A percentile compares a stretch with the other conserved stretches of the same genome.
Conservation (phyloP, 2,888 invertebrate genomes). For the Dorcus parallelipipedus region DNA sequence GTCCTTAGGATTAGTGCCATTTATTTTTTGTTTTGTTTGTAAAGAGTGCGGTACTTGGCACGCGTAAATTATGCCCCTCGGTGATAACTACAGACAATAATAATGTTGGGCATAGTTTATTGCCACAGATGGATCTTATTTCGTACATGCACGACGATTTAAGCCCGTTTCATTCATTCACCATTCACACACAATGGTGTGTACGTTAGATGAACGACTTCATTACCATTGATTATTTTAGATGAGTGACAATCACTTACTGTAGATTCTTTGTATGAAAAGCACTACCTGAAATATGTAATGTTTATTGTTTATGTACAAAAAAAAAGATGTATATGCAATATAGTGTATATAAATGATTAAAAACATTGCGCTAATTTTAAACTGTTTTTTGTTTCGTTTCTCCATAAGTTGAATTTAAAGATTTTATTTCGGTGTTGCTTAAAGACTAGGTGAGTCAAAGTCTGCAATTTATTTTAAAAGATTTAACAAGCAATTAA, state of each 20-base stretch:
- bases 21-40: neutral
- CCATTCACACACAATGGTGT: neutral
- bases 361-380: constrained; percentile 17
- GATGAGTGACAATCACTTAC: constrained; percentile 27
- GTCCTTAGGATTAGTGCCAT: neutral
- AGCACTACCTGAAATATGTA: constrained; percentile 18
- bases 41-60: neutral
- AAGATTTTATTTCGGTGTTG: too few relatives aligned
- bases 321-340: constrained; percentile 20
- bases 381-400: neutral
- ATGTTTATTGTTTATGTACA: constrained; percentile 19
- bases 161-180: neutral
- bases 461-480: too few relatives aligned
- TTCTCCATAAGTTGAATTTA: too few relatives aligned
- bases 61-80: neutral
- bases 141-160: constrained; percentile 2
- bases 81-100: neutral
- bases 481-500: too few relatives aligned
- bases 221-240: constrained; percentile 10
- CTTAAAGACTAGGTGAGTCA: too few relatives aligned
- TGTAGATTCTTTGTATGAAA: constrained; percentile 5
- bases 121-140: neutral
- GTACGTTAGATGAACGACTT: constrained; percentile 1
- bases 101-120: neutral
- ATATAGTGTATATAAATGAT: constrained; percentile 18